Evolutionary conservation across 2,113 vertebrate species (phyloP), one percentile per base, ranked within the genome.

Genomic region (Saguinus imperator): DNA sequence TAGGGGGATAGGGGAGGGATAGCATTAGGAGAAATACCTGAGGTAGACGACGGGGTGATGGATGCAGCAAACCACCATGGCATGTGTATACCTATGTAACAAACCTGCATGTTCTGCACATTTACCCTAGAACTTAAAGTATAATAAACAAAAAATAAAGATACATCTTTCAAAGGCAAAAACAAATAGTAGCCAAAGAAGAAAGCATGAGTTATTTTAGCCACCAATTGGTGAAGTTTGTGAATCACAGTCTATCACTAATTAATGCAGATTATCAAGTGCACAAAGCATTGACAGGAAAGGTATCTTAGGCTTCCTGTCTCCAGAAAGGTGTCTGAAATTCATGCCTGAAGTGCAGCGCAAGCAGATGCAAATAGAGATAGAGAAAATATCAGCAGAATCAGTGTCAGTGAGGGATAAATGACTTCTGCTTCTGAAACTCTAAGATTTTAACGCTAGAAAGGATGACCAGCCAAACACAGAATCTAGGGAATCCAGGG

Each of bases 341-440:
- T 32, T 70, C 64, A 87, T 45, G 43, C 37, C 43, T 52, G 29
- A 85, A 66, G 66, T 16, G 21, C 29, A 61, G 17, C 29, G 55
- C 43, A 81, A 92, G 57, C 9, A 57, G 81, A 91, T 18, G 37
- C 3, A 17, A 86, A 40, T 29, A 87, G 35, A 92, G 61, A 91
- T 25, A 29, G 17, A 82, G 55, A 17, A 81, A 68, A 57, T 55
- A 84, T 13, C 55, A 87, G 57, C 76, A 94, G 70, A 58, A 72
- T 43, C 25, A 40, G 58, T 6, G n/a, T 64, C 52, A 64, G 55
- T 77, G 35, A 66, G 87, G 35, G 29, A n/a, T 89, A 82, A 81
- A 57, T 32, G 48, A 95, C 68, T 43, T 40, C 68, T 77, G 61
- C 70, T 90, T 75, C 75, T 93, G 79, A 75, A 95, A 77, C n/a